Percentiles rank a stretch among this genome's conserved stretches.
These are phyloP conservation scores for Herpetotheres cachinnans DNA, from an alignment of 2,113 vertebrate species.

Conservation along the genomic window DNA sequence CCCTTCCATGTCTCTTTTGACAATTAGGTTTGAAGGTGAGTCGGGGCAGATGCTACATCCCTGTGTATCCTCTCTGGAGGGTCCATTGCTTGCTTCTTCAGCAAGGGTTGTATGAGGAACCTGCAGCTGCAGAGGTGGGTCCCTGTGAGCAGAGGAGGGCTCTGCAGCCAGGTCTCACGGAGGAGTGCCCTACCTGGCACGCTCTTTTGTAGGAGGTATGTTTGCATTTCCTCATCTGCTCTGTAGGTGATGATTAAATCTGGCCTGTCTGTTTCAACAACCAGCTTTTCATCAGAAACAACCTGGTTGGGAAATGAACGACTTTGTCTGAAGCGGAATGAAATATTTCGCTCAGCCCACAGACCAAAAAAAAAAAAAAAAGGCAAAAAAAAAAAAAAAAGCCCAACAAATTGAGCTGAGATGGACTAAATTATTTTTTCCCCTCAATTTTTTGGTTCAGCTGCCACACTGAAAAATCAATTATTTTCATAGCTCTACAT, in stretches of 20 bases:
- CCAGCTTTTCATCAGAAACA: neutral
- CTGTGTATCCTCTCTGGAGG: neutral
- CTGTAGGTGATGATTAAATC: neutral
- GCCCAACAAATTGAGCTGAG: neutral
- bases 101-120: neutral
- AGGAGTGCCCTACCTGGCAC: neutral
- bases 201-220: neutral
- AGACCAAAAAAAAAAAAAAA: neutral
- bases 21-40: neutral
- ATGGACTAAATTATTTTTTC: neutral
- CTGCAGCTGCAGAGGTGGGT: neutral
- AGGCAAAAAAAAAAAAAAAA: neutral
- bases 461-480: constrained; percentile 23
- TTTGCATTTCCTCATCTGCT: neutral
- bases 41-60: accelerated
- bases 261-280: neutral
- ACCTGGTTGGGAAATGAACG: neutral
- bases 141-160: neutral
- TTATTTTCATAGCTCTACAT: constrained; percentile 39
- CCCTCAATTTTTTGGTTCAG: constrained; percentile 5
- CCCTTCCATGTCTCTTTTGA: neutral
- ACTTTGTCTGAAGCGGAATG: neutral
- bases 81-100: neutral
- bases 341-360: neutral
- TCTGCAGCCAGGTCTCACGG: neutral